A percentile compares a stretch with the other conserved stretches of the same genome.
These are phyloP conservation scores for Eudasyphora cyanicolor DNA, from an alignment of 2,888 invertebrate genomes.

Conservation along the genomic window DNA sequence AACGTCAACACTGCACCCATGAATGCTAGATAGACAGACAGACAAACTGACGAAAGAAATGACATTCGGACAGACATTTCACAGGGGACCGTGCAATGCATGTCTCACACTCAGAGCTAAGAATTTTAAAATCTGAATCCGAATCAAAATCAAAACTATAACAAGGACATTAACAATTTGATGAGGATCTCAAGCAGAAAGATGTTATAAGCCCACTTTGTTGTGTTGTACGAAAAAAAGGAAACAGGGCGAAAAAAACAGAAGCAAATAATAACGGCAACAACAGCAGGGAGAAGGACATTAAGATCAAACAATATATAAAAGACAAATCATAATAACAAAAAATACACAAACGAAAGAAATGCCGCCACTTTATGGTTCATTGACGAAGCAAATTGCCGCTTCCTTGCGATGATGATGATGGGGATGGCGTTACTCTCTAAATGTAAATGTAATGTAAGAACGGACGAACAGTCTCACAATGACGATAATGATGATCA, in stretches of 20 bases:
- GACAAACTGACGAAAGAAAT: background rate
- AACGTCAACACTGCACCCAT: constrained; percentile 48
- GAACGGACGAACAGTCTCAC: too few species aligned
- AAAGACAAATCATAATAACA: constrained; percentile 53
- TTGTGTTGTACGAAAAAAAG: background rate
- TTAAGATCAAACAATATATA: constrained; percentile 29
- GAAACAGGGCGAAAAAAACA: background rate
- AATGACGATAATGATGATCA: constrained; percentile 63
- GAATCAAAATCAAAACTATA: constrained; percentile 56
- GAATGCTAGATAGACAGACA: constrained; percentile 30
- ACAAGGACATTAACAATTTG: constrained; percentile 61
- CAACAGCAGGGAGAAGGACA: background rate
- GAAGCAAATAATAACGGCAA: background rate
- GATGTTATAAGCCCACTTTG: constrained; percentile 55
- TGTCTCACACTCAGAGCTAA: constrained; percentile 4
- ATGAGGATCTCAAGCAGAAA: constrained; percentile 55
- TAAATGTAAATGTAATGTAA: constrained; percentile 58
- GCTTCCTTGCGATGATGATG: constrained; percentile 72
- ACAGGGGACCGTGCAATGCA: constrained; percentile 42
- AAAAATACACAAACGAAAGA: constrained; percentile 41
- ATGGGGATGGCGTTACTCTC: constrained; percentile 35
- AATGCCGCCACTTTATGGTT: constrained; percentile 71
- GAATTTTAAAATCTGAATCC: too few species aligned
- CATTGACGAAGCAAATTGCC: constrained; percentile 77
- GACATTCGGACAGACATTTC: background rate